These are phyloP conservation scores for Gallinago solitaria DNA, from an alignment of 2,797 vertebrate genomes.

Conservation along the genomic window DNA sequence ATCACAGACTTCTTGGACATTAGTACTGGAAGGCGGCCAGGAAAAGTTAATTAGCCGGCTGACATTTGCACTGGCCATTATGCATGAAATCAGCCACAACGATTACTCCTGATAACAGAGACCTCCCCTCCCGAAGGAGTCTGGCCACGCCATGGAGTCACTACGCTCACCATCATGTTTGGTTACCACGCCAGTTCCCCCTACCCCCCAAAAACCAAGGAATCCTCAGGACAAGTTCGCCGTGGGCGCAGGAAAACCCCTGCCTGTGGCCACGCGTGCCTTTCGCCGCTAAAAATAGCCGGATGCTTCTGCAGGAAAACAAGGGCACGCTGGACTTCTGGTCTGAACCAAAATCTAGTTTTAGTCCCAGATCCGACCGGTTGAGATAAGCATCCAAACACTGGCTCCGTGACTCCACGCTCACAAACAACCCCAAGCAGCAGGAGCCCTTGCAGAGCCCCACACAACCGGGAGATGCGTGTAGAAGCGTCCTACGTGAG, in stretches of 20 bases:
- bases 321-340: neutral
- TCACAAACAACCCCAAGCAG: neutral
- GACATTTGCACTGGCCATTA: conserved; percentile 23
- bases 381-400: conserved; percentile 26
- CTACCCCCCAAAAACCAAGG: neutral
- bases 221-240: neutral
- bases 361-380: neutral
- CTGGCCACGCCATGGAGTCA: neutral
- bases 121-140: neutral
- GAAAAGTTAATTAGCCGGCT: conserved; percentile 37
- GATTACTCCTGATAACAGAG: neutral
- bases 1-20: neutral
- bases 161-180: neutral
- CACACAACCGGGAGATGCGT: accelerated
- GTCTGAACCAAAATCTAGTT: neutral
- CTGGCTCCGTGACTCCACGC: neutral
- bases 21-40: conserved; percentile 27
- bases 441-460: neutral
- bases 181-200: neutral
- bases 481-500: neutral
- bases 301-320: neutral
- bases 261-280: neutral
- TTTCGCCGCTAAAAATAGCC: neutral
- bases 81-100: conserved; percentile 17
- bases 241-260: neutral